Evolutionary conservation across 1,140 invertebrate species (phyloP), one percentile per base, ranked within the genome.

Genomic region (Tetragnatha versicolor): DNA sequence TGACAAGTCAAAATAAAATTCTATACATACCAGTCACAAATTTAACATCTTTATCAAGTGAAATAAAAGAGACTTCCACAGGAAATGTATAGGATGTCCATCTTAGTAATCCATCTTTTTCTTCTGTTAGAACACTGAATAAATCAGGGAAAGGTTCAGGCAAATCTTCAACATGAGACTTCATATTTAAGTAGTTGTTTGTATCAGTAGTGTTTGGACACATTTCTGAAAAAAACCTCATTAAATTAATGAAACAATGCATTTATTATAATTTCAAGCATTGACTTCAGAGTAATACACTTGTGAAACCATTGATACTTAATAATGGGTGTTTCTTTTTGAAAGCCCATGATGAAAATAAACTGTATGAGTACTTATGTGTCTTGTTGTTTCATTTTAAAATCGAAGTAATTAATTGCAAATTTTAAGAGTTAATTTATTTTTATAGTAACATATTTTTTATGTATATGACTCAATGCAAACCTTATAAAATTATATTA

Each of bases 131-230:
- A 1, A 92, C 92, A 78, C 90, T 87, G 83, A 97, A 97, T 5
- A 97, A 86, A 39, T 92, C 92, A 0, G 93, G 92, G 25, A 95
- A 89, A n/a, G 91, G 89, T 65, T 94, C 92, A 55, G 88, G 88
- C 3, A 97, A 89, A 77, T 95, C 93, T 84, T 96, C 94, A 6
- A 97, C 93, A 84, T 96, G 92, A 4, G 93, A 96, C 77, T 93
- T 91, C 83, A 91, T 91, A 47, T 90, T 91, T 60, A 95, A 84
- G 22, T 82, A 82, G 42, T 83, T 83, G 35, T 90, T 88, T 7
- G 92, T 92, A 82, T 91, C 88, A 84, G 94, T 94, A 29, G 91
- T 90, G 84, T 94, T 93, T 0, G 94, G 94, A 86, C 95, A 98
- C 84, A 97, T 90, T 84, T 96, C 86, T 87, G 79, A 22, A 78